Evolutionary conservation across 1,140 invertebrate species (phyloP).

Genomic region (Drosophila ohnishii): DNA sequence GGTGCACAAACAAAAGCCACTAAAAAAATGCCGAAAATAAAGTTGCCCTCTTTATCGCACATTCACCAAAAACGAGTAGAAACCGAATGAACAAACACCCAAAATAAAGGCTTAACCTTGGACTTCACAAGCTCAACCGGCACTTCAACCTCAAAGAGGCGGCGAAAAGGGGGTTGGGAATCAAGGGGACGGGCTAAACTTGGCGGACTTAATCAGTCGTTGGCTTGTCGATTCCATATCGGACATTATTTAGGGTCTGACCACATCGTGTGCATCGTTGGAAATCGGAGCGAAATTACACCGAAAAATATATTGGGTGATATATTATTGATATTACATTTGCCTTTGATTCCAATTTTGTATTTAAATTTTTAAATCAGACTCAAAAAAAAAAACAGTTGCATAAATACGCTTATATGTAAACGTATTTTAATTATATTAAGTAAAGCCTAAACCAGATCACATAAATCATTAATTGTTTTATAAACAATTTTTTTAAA

Average conservation of each 20-base stretch:
- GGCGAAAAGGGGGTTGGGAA: background rate
- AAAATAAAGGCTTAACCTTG: slow-evolving; percentile 66
- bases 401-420: too few relatives aligned
- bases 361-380: too few relatives aligned
- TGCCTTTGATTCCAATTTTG: background rate
- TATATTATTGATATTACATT: background rate
- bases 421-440: too few relatives aligned
- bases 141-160: slow-evolving; percentile 23
- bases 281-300: slow-evolving; percentile 2
- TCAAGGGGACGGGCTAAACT: slow-evolving; percentile 9
- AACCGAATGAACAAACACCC: slow-evolving; percentile 20
- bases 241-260: slow-evolving; percentile 15
- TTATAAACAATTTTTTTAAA: too few relatives aligned
- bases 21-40: slow-evolving; percentile 42
- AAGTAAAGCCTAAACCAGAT: too few relatives aligned
- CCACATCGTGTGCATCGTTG: slow-evolving; percentile 6
- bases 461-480: too few relatives aligned
- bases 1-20: slow-evolving; percentile 34
- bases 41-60: slow-evolving; percentile 47
- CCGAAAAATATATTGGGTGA: background rate
- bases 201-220: slow-evolving; percentile 56
- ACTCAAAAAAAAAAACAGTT: too few relatives aligned
- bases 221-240: slow-evolving; percentile 42
- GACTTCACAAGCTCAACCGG: slow-evolving; percentile 49
- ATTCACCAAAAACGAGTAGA: slow-evolving; percentile 8